These are phyloP conservation scores for Capra hircus DNA, from an alignment of 2,113 vertebrate genomes.

Conservation along the genomic window DNA sequence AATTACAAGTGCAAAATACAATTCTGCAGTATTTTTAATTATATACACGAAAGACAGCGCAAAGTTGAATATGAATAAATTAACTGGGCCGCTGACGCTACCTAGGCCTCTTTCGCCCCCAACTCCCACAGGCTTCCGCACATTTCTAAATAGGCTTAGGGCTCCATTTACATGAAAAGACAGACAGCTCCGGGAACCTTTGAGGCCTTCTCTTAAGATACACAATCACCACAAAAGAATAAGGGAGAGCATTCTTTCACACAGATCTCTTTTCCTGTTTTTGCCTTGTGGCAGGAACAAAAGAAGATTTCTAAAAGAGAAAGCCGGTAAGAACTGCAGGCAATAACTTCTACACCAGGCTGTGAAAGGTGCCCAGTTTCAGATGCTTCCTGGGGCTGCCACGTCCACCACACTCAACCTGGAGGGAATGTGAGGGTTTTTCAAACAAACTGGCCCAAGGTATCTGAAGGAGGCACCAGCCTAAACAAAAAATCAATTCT, in stretches of 20 bases:
- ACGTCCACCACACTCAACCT: neutral
- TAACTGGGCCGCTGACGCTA: neutral
- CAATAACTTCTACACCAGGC: conserved; percentile 16
- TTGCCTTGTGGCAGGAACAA: conserved; percentile 68
- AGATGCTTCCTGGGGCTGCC: neutral
- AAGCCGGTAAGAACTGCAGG: conserved; percentile 39
- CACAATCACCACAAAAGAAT: conserved; percentile 67
- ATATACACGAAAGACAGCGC: neutral
- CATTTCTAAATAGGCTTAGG: conserved; percentile 64
- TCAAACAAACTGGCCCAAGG: neutral
- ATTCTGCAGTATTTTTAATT: conserved; percentile 32
- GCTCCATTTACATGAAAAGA: conserved; percentile 71
- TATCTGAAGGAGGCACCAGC: neutral
- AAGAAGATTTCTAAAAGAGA: conserved; percentile 69
- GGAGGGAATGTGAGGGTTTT: neutral
- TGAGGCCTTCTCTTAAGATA: conserved; percentile 65
- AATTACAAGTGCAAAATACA: conserved; percentile 35
- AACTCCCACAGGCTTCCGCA: conserved; percentile 53
- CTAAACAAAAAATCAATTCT: neutral
- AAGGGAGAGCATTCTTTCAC: conserved; percentile 71
- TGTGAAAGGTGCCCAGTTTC: neutral
- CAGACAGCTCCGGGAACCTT: conserved; percentile 64
- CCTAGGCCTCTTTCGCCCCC: conserved; percentile 37
- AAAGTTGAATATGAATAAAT: conserved; percentile 52
- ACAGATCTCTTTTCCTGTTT: conserved; percentile 72